Percentiles rank a stretch among this genome's conserved stretches.
Evolutionary conservation across 2,797 vertebrate genomes (phyloP).

Genomic region (Alfaro cultratus): DNA sequence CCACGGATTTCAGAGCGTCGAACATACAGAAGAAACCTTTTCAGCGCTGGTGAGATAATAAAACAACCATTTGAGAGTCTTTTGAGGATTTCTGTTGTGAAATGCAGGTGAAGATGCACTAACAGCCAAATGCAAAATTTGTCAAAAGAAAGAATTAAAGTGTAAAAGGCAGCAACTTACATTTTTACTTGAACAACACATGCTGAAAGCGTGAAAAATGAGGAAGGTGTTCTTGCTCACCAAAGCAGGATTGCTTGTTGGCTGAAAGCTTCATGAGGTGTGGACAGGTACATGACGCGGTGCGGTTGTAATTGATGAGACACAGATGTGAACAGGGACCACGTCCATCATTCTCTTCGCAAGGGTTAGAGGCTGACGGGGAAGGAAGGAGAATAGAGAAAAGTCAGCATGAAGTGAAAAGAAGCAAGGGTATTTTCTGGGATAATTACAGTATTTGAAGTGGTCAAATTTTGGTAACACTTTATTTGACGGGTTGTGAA

Average conservation of each 20-base stretch:
- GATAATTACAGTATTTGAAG: constrained; percentile 13
- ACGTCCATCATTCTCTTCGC: constrained; percentile 88
- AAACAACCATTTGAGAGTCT: constrained; percentile 9
- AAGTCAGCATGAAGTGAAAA: constrained; percentile 3
- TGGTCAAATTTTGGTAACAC: not conserved
- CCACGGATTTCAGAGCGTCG: constrained; percentile 95
- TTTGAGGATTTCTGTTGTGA: constrained; percentile 8
- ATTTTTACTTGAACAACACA: constrained; percentile 4
- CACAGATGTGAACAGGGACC: constrained; percentile 98
- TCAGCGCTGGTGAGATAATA: constrained; percentile 83
- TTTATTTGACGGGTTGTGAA: no score
- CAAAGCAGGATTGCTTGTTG: constrained; percentile 92
- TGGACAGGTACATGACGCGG: constrained; percentile 92
- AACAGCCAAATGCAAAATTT: constrained; percentile 21
- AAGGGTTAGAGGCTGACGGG: constrained; percentile 89
- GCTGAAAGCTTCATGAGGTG: constrained; percentile 95
- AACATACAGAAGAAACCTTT: constrained; percentile 94
- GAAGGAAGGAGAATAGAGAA: constrained; percentile 5
- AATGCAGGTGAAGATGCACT: constrained; percentile 5
- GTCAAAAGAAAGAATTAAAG: constrained; percentile 17
- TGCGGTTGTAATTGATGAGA: constrained; percentile 93
- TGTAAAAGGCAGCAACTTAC: not conserved
- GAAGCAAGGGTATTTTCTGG: not conserved
- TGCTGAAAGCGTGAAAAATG: constrained; percentile 18
- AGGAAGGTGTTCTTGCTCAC: constrained; percentile 76